Evolutionary conservation across 2,888 invertebrate genomes (phyloP), one percentile per base, ranked within the genome.

Genomic region (Agrotis segetum): DNA sequence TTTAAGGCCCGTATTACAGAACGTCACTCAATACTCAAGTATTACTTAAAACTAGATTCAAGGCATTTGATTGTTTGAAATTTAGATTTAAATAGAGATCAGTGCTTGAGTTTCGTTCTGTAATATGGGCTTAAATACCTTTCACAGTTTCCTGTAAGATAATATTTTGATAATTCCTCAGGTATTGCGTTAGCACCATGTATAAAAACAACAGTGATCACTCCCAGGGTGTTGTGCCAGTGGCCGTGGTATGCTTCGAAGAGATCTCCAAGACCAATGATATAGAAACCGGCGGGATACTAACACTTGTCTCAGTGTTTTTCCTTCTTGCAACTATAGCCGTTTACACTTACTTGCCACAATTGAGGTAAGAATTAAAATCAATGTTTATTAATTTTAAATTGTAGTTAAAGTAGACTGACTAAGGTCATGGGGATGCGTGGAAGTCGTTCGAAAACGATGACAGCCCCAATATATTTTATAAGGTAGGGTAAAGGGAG

Each of bases 231-330:
- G 85, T 76, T 21, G 79, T 92, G 0, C 85, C 90, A 2, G 91
- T 93, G 16, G 96, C 96, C 0, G 78, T 96, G 46, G 92, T 95
- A 1, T 96, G 96, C 78, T 96, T 99, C 98, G 92, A 99, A 91
- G 62, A 99, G 94, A 97, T 99, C 93, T 29, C 96, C 93, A 79
- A 98, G 93, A 50, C 96, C 92, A 86, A 84, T 67, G 87, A 88
- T 7, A 90, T 94, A 19, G 93, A 95, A 75, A 95, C 93, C 50
- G 93, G 92, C 62, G 95, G 96, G 1, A 90, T 94, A 13, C 88
- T 97, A 9, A 92, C 95, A 0, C 91, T 96, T 3, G 89, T 96
- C n/a, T 97, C 97, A 0, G 96, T 97, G 0, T 84, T 96, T 29
- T 97, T 97, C 84, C 92, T 97, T 0, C 83, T 96, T 13, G 87